Evolutionary conservation across 1,140 invertebrate species (phyloP), one percentile per base, ranked within the genome.

Genomic region (Tigriopus japonicus): DNA sequence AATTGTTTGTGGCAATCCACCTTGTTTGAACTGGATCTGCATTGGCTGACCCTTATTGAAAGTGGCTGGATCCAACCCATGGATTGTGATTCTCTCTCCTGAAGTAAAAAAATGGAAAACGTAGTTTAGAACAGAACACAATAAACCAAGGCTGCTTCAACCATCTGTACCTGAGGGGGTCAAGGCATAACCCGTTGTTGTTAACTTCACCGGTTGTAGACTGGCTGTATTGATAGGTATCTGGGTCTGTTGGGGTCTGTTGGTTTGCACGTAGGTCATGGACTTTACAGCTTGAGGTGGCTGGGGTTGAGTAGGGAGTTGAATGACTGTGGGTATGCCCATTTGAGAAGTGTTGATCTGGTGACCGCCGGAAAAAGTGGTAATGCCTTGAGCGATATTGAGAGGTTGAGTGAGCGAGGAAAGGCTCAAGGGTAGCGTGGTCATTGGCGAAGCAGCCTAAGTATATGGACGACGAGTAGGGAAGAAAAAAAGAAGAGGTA

Each of bases 261-360:
- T 15, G 45, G n/a, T 54, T 54, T 54, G 52, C 17, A 54, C 52
- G 24, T 54, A 54, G 24, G 52, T 54, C 15, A 54, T n/a, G 6
- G 52, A 21, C 24, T 54, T 54, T 17, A 54, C 24, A 24, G 15
- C 52, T 54, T 54, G 52, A 19, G n/a, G 15, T 21, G 52, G 52
- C 23, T 54, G 52, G 24, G 52, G 52, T 24, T 54, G 52, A 24
- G 52, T 54, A 21, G 52, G 52, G 14, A 54, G 52, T n/a, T 54
- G 52, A 21, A 54, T 54, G 24, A 24, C 24, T n/a, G 24, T 54
- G 24, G 52, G 52, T n/a, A 28, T 54, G 17, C 15, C 15, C 17
- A 28, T n/a, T 54, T 54, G 52, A 24, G n/a, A 6, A 14, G 24
- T 49, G 45, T 49, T 49, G 45, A 21, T 49, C 45, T 49, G 45